Percentiles rank a stretch among this genome's conserved stretches.
Conservation (phyloP, 2,888 invertebrate species). For the Brenthis ino region DNA sequence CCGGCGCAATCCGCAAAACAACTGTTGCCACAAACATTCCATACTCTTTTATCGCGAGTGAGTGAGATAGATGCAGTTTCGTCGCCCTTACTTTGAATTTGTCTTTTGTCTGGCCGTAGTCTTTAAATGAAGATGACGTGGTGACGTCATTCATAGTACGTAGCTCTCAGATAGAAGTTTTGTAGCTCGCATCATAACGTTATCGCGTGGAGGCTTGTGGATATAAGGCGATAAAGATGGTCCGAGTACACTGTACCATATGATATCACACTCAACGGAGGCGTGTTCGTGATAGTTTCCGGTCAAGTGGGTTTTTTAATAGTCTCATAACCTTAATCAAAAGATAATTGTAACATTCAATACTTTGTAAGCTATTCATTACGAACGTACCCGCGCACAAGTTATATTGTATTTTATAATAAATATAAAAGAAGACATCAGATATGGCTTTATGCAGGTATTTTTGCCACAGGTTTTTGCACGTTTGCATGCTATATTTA, state of each 20-base stretch:
- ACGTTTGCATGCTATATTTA: constrained; percentile 32
- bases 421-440: constrained; percentile 47
- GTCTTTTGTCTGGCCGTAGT: constrained; percentile 67
- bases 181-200: constrained; percentile 72
- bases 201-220: constrained; percentile 66
- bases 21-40: constrained; percentile 79
- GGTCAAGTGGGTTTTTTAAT: constrained; percentile 49
- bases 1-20: constrained; percentile 78
- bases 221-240: constrained; percentile 75
- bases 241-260: constrained; percentile 64
- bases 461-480: constrained; percentile 34
- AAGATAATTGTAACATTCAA: constrained; percentile 41
- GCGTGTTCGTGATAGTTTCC: constrained; percentile 66
- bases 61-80: constrained; percentile 65
- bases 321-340: constrained; percentile 56
- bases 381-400: constrained; percentile 38
- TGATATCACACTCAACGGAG: constrained; percentile 72
- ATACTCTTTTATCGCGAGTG: constrained; percentile 74
- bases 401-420: constrained; percentile 46
- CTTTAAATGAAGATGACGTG: constrained; percentile 63
- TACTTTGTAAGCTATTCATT: constrained; percentile 28
- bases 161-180: constrained; percentile 79
- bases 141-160: constrained; percentile 81
- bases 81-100: constrained; percentile 59
- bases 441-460: constrained; percentile 76